Evolutionary conservation across 1,140 invertebrate species (phyloP).

Genomic region (Choristoneura fumiferana): DNA sequence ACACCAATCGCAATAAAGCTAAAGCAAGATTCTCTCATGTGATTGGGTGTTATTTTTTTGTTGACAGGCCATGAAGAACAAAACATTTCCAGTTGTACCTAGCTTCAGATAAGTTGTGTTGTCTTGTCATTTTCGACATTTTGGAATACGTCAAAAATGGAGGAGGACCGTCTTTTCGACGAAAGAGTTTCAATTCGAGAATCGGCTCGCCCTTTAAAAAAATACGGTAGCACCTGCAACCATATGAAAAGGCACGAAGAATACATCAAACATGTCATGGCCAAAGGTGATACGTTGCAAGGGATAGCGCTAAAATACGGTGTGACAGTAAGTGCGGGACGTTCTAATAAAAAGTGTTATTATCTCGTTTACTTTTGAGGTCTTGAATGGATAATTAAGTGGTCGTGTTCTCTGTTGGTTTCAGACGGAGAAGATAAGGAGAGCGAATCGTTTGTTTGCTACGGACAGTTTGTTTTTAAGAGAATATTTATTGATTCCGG

Average conservation of each 20-base stretch:
- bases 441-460: slow-evolving; percentile 92
- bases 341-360: slow-evolving; percentile 55
- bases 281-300: slow-evolving; percentile 92
- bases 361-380: slow-evolving; percentile 40
- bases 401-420: slow-evolving; percentile 54
- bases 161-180: slow-evolving; percentile 87
- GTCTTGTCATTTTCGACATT: slow-evolving; percentile 40
- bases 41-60: slow-evolving; percentile 1
- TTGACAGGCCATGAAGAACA: background rate
- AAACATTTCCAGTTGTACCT: slow-evolving; percentile 17
- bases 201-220: slow-evolving; percentile 89
- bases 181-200: slow-evolving; percentile 91
- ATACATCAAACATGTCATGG: slow-evolving; percentile 88
- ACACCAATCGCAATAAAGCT: background rate
- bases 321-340: slow-evolving; percentile 87
- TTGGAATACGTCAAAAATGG: slow-evolving; percentile 77
- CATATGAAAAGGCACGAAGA: slow-evolving; percentile 82
- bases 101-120: slow-evolving; percentile 36
- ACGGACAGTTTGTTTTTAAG: slow-evolving; percentile 93
- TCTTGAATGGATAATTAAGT: slow-evolving; percentile 28
- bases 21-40: background rate
- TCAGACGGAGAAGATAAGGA: slow-evolving; percentile 93
- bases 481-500: slow-evolving; percentile 89
- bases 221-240: slow-evolving; percentile 93
- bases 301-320: slow-evolving; percentile 95